Conservation (phyloP, 2,113 vertebrate genomes). For the Sphaerodactylus townsendi region DNA sequence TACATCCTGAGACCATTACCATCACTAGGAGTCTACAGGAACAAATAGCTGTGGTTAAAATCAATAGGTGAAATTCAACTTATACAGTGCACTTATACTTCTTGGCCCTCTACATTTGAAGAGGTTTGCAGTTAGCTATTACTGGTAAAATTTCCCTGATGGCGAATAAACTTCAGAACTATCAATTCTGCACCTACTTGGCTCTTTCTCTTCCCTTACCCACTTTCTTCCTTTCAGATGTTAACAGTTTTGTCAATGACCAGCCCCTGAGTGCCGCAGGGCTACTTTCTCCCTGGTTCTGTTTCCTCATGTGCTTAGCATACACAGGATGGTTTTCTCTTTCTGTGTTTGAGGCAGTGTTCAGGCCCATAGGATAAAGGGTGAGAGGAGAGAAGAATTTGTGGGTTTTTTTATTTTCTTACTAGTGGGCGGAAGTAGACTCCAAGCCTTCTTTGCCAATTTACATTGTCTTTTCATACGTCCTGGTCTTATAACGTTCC, state of each 20-base stretch:
- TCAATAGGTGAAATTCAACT: neutral
- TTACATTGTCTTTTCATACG: no score
- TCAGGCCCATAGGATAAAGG: no score
- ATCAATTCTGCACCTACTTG: no score
- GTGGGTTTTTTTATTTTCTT: no score
- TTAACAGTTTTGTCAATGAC: neutral
- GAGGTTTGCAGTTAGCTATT: neutral
- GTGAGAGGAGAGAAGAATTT: no score
- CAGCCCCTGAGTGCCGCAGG: neutral
- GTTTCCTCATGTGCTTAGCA: neutral
- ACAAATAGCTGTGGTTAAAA: neutral
- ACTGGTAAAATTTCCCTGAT: neutral
- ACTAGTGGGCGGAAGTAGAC: no score
- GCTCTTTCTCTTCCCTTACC: neutral
- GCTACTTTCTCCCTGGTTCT: neutral
- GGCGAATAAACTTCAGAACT: neutral
- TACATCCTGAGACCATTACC: neutral
- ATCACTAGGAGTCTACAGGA: neutral
- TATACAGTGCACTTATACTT: neutral
- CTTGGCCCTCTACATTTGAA: neutral
- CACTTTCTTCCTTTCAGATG: neutral
- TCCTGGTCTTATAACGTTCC: no score
- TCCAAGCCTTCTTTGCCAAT: no score
- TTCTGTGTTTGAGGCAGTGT: no score
- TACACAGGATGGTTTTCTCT: no score